Evolutionary conservation across 2,888 invertebrate genomes (phyloP).

Genomic region (Oasisia sp.): DNA sequence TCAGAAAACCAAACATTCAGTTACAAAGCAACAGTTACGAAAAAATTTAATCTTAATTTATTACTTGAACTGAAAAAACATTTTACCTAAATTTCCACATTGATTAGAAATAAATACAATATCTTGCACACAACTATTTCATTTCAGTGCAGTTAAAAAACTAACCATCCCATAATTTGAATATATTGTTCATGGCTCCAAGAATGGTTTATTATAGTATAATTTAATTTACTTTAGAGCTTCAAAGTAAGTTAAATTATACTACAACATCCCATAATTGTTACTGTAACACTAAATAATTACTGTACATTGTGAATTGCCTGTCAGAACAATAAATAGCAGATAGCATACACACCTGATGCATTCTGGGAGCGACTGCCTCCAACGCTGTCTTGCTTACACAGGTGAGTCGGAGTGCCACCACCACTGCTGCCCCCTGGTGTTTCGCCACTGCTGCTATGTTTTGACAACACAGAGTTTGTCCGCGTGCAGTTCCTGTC

Average conservation of each 20-base stretch:
- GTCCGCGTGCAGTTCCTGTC: conserved; percentile 26
- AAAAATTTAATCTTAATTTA: not conserved
- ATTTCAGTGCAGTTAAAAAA: not conserved
- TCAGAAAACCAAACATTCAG: not conserved
- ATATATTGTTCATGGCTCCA: no score
- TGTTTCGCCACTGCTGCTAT: conserved; percentile 28
- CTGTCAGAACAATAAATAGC: not conserved
- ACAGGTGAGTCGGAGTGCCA: conserved; percentile 38
- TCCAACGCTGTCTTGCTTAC: conserved; percentile 52
- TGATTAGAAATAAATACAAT: not conserved
- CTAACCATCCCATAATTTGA: not conserved
- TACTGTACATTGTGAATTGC: not conserved
- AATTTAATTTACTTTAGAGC: no score
- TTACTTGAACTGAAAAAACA: not conserved
- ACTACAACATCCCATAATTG: not conserved
- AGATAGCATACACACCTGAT: conserved; percentile 27
- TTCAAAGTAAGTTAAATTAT: no score
- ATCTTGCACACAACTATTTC: not conserved
- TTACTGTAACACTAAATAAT: not conserved
- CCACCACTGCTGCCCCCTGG: conserved; percentile 31
- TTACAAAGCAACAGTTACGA: no score
- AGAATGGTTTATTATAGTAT: no score
- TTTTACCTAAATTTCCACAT: not conserved
- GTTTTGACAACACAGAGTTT: conserved; percentile 33
- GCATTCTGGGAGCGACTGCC: conserved; percentile 45